Base-by-base conservation (phyloP, 2,888 invertebrate genomes). In the Mantis religiosa region DNA sequence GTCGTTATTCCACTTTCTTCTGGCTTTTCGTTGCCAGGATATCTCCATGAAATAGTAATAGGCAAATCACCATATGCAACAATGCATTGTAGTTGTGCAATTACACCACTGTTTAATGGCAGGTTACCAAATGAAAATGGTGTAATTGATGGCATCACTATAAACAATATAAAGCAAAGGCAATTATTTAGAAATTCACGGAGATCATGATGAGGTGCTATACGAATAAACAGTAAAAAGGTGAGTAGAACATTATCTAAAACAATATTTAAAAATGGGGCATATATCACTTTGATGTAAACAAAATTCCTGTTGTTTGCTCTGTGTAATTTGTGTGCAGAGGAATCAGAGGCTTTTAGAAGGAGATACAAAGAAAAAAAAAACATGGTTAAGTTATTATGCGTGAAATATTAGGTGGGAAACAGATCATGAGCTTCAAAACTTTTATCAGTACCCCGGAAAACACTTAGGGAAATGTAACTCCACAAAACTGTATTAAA, bases 1-100 rank as follows among this genome's bases (percentile, higher is more conserved):
- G 92, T 91, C 87, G 93, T 92, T 88, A 93, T 41, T 71, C 54
- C 54, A 6, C 54, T 71, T 71, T 93, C 92, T 91, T 93, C 93
- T 91, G 93, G 93, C 92, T 92, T 92, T 91, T 92, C 92, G 90
- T 92, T 91, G 89, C 91, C 93, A 34, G 89, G 93, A 93, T 93
- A 93, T 84, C 92, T 92, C 94, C 94, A 94, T 47, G 92, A 91
- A 84, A 94, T 92, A 82, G 91, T 92, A 87, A 94, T 92, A 34
- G 94, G 94, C 84, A 92, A 91, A 91, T 94, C 94, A 9, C 94
- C 92, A 88, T 92, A 91, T 34, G 91, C 89, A 34, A 92, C 92
- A 41, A 91, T 91, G 88, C 92, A 92, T 85, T 91, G 91, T 27
- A 92, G 91, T 86, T 91, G 91, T 41, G 91, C 92, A 88, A 92